Conservation (phyloP, 2,888 invertebrate species). For the Sinotaia quadrata region DNA sequence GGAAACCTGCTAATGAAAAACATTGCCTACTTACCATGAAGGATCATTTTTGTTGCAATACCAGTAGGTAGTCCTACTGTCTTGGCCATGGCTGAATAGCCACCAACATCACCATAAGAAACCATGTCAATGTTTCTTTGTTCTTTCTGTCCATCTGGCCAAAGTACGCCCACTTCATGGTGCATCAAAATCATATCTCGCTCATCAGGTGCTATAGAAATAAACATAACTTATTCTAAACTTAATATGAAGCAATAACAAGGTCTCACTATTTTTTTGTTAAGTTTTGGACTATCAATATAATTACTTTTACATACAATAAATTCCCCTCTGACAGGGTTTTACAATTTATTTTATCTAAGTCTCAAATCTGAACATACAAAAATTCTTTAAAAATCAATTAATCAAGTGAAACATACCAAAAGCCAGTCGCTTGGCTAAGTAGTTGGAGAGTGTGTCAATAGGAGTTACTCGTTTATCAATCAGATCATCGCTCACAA, state of each 20-base stretch:
- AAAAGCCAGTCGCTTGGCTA: conserved; percentile 85
- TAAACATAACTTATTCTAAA: too few species aligned
- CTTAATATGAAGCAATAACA: too few species aligned
- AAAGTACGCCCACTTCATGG: conserved; percentile 92
- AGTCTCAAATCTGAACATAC: not conserved
- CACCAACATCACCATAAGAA: conserved; percentile 83
- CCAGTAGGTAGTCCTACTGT: conserved; percentile 94
- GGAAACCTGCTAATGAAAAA: not conserved
- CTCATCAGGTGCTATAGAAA: conserved; percentile 77
- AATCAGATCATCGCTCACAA: conserved; percentile 87
- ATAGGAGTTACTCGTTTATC: conserved; percentile 88
- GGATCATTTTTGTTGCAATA: conserved; percentile 96
- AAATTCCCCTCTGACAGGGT: too few species aligned
- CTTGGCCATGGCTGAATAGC: conserved; percentile 96
- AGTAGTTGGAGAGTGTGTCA: conserved; percentile 92
- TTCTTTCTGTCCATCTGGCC: conserved; percentile 87
- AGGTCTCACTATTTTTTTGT: too few species aligned
- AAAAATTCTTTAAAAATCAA: not conserved
- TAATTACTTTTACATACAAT: too few species aligned
- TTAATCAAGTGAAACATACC: conserved; percentile 75
- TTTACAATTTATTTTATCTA: too few species aligned
- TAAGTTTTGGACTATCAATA: too few species aligned
- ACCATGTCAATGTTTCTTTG: conserved; percentile 84
- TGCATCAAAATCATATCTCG: conserved; percentile 94
- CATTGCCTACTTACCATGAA: conserved; percentile 82